phyloP scores from a whole-genome alignment of 1,140 invertebrate genomes.

The Brachionus asplanchnoidis region DNA sequence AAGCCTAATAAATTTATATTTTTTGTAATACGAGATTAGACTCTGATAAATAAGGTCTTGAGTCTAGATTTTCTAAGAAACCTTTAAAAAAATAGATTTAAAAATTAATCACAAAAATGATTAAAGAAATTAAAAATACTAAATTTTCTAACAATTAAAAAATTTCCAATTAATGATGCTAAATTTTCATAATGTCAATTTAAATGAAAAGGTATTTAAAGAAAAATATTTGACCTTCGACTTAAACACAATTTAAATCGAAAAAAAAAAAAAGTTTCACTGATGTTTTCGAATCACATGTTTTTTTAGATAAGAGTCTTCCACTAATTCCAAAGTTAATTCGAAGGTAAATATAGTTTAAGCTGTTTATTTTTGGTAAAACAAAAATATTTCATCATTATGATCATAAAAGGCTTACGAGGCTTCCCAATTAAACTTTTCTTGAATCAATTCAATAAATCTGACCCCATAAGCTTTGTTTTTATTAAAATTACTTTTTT shows the following conservation, averaged over 20 bases:
- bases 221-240: neutral
- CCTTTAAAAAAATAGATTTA: neutral
- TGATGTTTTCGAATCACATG: neutral
- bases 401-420: neutral
- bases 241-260: neutral
- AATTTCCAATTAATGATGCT: neutral
- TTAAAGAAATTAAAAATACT: neutral
- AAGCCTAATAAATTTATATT: neutral
- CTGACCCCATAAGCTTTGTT: neutral
- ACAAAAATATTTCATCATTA: neutral
- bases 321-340: neutral
- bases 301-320: neutral
- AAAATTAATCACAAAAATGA: neutral
- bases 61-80: neutral
- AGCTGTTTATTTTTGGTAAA: neutral
- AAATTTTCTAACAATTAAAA: neutral
- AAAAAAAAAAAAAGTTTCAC: neutral
- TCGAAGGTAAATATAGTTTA: neutral
- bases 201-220: neutral
- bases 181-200: neutral
- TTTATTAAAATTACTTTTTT: neutral
- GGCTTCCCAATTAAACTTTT: neutral
- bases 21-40: neutral
- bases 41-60: neutral
- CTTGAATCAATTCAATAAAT: neutral